A percentile compares a stretch with the other conserved stretches of the same genome.
phyloP scores from a whole-genome alignment of 1,140 invertebrate species.

The Drosophila azteca region DNA sequence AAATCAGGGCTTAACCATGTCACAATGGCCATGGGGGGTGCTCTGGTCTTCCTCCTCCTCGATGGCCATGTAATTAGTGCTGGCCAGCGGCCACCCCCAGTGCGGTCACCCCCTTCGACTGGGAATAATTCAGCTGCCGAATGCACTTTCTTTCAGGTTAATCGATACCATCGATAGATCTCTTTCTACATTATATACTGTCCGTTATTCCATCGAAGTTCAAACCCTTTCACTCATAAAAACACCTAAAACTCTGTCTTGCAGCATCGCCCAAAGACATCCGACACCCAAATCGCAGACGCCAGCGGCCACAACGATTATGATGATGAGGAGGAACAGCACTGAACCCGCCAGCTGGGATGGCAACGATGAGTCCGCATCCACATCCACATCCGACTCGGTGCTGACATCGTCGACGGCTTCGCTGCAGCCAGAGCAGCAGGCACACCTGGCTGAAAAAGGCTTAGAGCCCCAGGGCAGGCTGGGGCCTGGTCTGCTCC shows the following conservation, averaged over 20 bases:
- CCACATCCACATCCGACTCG: constrained; percentile 31
- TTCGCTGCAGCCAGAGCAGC: constrained; percentile 35
- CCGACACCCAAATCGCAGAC: no score
- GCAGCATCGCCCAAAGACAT: constrained; percentile 10
- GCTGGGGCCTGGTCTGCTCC: constrained; percentile 56
- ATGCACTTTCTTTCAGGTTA: no score
- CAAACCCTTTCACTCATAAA: no score
- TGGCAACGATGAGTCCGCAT: constrained; percentile 15
- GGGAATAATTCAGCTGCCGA: no score
- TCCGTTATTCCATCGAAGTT: no score
- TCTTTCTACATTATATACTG: no score
- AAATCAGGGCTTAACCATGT: constrained; percentile 58
- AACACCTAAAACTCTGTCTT: neutral
- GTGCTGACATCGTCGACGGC: constrained; percentile 58
- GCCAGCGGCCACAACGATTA: constrained; percentile 12
- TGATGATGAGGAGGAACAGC: neutral
- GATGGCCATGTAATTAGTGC: constrained; percentile 32
- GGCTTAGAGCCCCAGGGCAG: neutral
- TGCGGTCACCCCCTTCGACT: neutral
- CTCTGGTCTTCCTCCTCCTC: neutral
- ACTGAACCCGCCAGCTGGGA: constrained; percentile 9
- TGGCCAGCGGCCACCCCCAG: neutral
- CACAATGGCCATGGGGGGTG: constrained; percentile 37
- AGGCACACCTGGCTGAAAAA: neutral
- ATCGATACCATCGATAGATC: no score